Percentiles rank a stretch among this genome's conserved stretches.
Conservation (phyloP, 1,140 invertebrate species). For the Sarcophaga bullata region DNA sequence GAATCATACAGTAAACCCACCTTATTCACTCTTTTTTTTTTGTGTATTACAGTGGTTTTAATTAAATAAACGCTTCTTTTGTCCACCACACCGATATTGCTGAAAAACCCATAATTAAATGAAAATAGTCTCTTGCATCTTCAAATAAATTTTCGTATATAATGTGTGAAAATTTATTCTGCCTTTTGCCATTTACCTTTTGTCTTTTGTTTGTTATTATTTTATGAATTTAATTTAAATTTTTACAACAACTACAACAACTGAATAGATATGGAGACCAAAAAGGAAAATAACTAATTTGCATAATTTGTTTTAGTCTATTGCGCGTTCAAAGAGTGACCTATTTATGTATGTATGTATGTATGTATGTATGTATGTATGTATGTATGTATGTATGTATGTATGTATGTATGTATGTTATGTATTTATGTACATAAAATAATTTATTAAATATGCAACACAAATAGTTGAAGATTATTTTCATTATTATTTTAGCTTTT, state of each 20-base stretch:
- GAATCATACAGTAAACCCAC: too few species aligned
- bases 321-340: neutral
- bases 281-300: neutral
- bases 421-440: too few species aligned
- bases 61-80: too few species aligned
- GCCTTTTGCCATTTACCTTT: too few species aligned
- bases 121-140: too few species aligned
- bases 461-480: constrained; percentile 3
- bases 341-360: neutral
- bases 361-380: neutral
- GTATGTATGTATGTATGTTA: neutral
- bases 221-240: neutral
- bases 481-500: neutral
- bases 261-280: neutral
- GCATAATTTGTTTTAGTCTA: neutral
- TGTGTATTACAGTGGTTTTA: too few species aligned
- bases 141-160: too few species aligned
- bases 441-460: constrained; percentile 8
- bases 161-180: too few species aligned
- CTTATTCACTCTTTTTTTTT: too few species aligned
- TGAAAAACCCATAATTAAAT: too few species aligned
- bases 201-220: neutral
- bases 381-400: neutral
- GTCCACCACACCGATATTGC: too few species aligned
- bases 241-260: neutral